phyloP scores from a whole-genome alignment of 2,113 vertebrate species.

The Elephantulus edwardii region DNA sequence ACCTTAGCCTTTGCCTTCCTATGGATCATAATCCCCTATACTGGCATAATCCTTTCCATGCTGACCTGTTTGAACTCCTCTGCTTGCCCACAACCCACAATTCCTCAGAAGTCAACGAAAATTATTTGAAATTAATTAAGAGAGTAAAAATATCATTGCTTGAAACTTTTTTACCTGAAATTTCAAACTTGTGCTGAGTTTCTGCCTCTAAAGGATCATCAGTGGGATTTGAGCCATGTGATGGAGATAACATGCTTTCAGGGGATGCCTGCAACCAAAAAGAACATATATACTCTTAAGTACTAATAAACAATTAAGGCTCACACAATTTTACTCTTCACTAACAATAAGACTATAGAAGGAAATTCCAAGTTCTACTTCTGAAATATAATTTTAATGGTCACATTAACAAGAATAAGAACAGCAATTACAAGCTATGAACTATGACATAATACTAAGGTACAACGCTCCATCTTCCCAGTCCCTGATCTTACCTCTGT shows the following conservation, averaged over 20 bases:
- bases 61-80: conserved; percentile 76
- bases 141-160: conserved; percentile 77
- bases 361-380: conserved; percentile 35
- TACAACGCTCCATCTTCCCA: conserved; percentile 66
- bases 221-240: conserved; percentile 85
- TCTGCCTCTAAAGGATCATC: conserved; percentile 87
- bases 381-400: conserved; percentile 6
- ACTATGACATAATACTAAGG: conserved; percentile 14
- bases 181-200: conserved; percentile 87
- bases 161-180: conserved; percentile 86
- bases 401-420: background rate
- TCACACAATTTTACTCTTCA: conserved; percentile 47
- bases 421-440: background rate
- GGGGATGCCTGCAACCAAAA: conserved; percentile 83
- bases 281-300: conserved; percentile 63
- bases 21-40: conserved; percentile 74
- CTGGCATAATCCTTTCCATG: conserved; percentile 79
- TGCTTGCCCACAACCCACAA: conserved; percentile 82
- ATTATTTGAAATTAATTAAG: conserved; percentile 77
- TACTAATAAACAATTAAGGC: background rate
- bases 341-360: background rate
- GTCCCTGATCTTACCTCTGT: conserved; percentile 82
- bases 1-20: conserved; percentile 63
- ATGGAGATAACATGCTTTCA: conserved; percentile 86
- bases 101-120: conserved; percentile 77